Base-by-base conservation (phyloP, 2,888 invertebrate species). In the Dryococelus australis region DNA sequence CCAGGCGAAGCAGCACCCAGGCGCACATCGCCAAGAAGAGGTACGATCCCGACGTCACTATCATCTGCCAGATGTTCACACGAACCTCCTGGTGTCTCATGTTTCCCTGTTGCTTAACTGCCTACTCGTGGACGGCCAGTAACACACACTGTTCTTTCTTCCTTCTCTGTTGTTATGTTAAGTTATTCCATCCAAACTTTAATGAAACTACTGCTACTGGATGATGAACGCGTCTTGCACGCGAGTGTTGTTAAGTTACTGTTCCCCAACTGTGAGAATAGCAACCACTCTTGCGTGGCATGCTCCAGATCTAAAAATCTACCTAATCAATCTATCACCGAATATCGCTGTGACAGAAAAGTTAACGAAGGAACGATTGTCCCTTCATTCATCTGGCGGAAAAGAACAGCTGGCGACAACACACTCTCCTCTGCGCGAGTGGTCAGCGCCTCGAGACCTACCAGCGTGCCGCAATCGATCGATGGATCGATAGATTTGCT, bases 41-140 rank as follows among this genome's bases (percentile, higher is more conserved):
- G 90, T 96, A 96, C 24, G 94, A 93, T 79, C 94, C 91, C 91
- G 95, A 95, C 0, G 95, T 94, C 90, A 94, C 94, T 0, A 94
- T 92, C 95, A 96, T 96, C 88, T 94, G 94, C 93, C 95, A 94
- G 89, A 94, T 94, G 91, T 96, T 95, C 53, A 96, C 95, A 35
- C 93, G 93, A 0, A 96, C 95, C 93, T 95, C 94, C 92, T 96
- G 96, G 89, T 94, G 92, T 91, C 94, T 94, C 95, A 95, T 96
- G 65, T 65, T 20, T 16, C 65, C 65, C 16, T 65, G 10, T 24
- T 65, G 0, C 20, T 65, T 65, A 0, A 0, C 65, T 51, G 35
- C 35, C 35, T 35, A 35, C 35, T n/a, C 53, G 53, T 78, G 10
- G 35, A 24, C 26, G 65, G 20, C 78, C 78, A 20, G 20, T 65